Conservation (phyloP, 30 jellyfish, hydroid and myxozoan species). For the Morbakka virulenta region DNA sequence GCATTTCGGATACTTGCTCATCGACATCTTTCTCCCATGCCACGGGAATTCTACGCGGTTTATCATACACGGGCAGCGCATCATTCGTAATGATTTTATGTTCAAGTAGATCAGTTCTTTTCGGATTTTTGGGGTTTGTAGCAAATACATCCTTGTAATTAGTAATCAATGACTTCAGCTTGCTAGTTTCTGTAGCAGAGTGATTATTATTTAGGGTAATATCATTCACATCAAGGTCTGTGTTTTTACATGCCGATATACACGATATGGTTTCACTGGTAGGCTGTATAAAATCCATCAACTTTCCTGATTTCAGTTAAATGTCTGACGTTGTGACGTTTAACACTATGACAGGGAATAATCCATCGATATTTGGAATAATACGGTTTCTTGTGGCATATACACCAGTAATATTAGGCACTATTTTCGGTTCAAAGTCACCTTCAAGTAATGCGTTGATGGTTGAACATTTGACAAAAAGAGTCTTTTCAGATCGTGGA, state of each 20-base stretch:
- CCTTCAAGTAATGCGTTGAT: conserved; percentile 9
- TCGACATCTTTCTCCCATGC: conserved; percentile 53
- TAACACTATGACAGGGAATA: conserved; percentile 8
- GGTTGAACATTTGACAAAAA: conserved; percentile 32
- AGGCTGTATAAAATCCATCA: conserved; percentile 42
- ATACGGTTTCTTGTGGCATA: conserved; percentile 34
- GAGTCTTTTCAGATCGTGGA: conserved; percentile 38
- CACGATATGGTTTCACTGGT: conserved; percentile 14
- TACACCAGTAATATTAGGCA: conserved; percentile 15
- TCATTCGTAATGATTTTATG: conserved; percentile 30
- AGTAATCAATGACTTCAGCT: background rate
- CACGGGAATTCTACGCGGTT: conserved; percentile 22
- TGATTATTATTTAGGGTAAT: background rate
- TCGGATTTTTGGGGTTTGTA: conserved; percentile 10
- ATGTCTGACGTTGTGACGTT: conserved; percentile 40
- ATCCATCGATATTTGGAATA: conserved; percentile 50
- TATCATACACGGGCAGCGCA: conserved; percentile 35
- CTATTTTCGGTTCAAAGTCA: conserved; percentile 38
- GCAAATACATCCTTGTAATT: conserved; percentile 13
- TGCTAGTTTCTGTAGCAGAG: background rate
- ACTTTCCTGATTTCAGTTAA: conserved; percentile 7
- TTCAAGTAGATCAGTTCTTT: background rate
- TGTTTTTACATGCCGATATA: background rate
- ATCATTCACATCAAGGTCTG: conserved; percentile 3
- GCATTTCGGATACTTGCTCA: conserved; percentile 49